These are phyloP conservation scores for Euphonia xanthogaster DNA, from an alignment of 2,797 vertebrate genomes.

Conservation along the genomic window DNA sequence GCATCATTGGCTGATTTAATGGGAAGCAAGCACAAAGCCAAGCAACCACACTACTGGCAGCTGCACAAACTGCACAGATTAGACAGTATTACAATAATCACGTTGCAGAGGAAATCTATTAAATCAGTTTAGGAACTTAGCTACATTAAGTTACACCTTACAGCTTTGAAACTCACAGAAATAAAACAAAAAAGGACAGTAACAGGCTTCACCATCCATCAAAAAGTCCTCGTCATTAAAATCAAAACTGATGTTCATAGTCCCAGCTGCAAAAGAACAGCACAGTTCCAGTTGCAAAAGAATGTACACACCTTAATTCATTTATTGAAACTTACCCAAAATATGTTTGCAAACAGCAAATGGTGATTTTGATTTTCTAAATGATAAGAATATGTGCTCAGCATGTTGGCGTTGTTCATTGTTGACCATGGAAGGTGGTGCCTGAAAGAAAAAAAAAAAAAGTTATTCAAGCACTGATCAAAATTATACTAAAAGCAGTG, in stretches of 20 bases:
- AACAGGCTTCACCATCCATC: neutral
- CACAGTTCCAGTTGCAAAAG: neutral
- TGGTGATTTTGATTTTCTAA: slow-evolving; percentile 99
- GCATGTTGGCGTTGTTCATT: slow-evolving; percentile 97
- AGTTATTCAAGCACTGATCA: neutral
- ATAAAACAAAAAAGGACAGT: neutral
- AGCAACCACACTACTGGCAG: neutral
- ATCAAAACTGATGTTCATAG: neutral
- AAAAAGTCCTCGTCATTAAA: neutral
- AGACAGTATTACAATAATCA: neutral
- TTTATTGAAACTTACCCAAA: slow-evolving; percentile 83
- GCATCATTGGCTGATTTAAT: neutral
- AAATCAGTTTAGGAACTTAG: neutral
- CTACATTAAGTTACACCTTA: neutral
- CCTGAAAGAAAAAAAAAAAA: slow-evolving; percentile 72
- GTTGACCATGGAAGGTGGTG: slow-evolving; percentile 98
- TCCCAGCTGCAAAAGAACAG: neutral
- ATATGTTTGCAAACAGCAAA: slow-evolving; percentile 99
- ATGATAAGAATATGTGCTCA: slow-evolving; percentile 97
- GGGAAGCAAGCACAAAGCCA: neutral
- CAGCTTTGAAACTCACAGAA: neutral
- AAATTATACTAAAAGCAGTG: neutral
- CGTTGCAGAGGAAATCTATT: neutral
- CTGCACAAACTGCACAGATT: neutral
- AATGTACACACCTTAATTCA: neutral